These are phyloP conservation scores for Epistrophella euchroma DNA, from an alignment of 2,888 invertebrate species.

Conservation along the genomic window DNA sequence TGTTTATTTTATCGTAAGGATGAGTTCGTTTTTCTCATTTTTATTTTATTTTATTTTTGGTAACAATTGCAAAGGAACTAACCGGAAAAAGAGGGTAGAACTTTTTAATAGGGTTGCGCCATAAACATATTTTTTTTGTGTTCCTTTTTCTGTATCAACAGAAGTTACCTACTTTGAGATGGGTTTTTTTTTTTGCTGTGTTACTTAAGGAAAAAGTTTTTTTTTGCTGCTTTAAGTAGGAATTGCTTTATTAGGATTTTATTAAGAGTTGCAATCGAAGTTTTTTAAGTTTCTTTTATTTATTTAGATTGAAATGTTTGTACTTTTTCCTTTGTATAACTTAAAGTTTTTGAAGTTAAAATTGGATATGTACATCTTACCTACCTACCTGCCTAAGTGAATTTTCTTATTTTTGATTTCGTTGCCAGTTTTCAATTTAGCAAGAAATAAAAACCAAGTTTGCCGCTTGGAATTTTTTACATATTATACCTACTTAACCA, in stretches of 20 bases:
- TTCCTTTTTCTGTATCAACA: conserved; percentile 18
- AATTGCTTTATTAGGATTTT: conserved; percentile 32
- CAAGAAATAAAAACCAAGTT: no score
- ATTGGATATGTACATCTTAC: background rate
- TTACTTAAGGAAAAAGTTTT: conserved; percentile 4
- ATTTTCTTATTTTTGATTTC: no score
- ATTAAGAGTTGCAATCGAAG: conserved; percentile 33
- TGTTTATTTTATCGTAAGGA: conserved; percentile 60
- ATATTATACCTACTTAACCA: no score
- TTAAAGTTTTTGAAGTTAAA: background rate
- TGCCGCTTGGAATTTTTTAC: no score
- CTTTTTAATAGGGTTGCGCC: conserved; percentile 42
- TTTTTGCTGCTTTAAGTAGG: background rate
- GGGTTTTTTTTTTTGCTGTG: background rate
- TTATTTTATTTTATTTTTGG: conserved; percentile 34
- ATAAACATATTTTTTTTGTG: conserved; percentile 37
- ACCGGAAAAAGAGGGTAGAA: conserved; percentile 32
- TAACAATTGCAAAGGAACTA: conserved; percentile 27
- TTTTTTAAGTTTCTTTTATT: conserved; percentile 22
- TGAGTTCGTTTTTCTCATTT: background rate
- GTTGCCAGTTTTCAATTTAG: no score
- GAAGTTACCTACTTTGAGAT: conserved; percentile 37
- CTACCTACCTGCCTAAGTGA: no score
- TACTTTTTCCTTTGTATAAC: background rate
- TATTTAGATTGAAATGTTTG: conserved; percentile 16